Evolutionary conservation across 1,140 invertebrate genomes (phyloP).

Genomic region (Cydia strobilella): DNA sequence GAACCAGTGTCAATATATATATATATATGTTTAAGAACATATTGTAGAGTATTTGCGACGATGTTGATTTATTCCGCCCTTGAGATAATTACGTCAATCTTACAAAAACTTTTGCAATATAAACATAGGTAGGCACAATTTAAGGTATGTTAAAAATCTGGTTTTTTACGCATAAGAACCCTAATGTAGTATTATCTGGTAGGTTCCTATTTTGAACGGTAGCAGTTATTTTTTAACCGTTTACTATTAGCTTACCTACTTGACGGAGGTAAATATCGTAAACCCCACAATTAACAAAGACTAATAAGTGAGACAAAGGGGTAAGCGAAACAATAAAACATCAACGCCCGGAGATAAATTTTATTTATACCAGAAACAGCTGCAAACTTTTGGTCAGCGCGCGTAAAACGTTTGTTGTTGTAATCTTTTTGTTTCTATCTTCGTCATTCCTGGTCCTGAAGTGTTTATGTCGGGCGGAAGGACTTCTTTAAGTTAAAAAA

Average conservation of each 20-base stretch:
- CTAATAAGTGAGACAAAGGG: constrained; percentile 57
- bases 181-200: too few relatives aligned
- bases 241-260: neutral
- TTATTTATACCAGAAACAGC: constrained; percentile 76
- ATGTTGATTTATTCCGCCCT: too few relatives aligned
- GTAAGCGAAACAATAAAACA: constrained; percentile 68
- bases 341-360: constrained; percentile 74
- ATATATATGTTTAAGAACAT: too few relatives aligned
- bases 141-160: too few relatives aligned
- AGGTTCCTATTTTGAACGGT: too few relatives aligned
- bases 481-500: constrained; percentile 49
- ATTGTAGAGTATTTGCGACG: too few relatives aligned
- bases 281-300: constrained; percentile 9
- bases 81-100: too few relatives aligned
- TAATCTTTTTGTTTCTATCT: constrained; percentile 73
- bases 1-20: too few relatives aligned
- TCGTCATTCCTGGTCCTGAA: constrained; percentile 45
- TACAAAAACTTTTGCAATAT: too few relatives aligned
- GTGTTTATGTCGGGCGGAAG: constrained; percentile 51
- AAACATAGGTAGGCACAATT: too few relatives aligned
- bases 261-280: neutral
- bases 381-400: constrained; percentile 78
- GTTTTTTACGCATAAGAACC: too few relatives aligned
- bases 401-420: constrained; percentile 69
- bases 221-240: neutral